Evolutionary conservation across 2,888 invertebrate species (phyloP).

Genomic region (Stegana nigrithorax): DNA sequence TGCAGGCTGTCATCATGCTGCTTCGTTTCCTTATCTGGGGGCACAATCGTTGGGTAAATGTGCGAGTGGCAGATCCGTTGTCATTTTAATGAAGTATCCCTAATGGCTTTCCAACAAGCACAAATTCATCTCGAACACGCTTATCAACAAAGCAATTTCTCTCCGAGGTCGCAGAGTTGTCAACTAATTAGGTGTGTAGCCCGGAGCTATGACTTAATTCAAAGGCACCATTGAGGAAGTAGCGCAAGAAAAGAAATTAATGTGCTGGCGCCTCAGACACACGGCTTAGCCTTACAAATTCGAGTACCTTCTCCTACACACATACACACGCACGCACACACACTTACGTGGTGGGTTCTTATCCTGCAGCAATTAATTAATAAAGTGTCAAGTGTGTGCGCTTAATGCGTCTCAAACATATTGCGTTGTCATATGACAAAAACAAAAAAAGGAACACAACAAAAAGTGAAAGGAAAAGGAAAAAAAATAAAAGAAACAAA

Average conservation of each 20-base stretch:
- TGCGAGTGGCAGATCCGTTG: too few species aligned
- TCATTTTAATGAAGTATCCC: too few species aligned
- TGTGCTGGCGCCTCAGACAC: conserved; percentile 36
- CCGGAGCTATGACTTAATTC: not conserved
- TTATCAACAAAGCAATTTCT: not conserved
- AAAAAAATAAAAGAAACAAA: too few species aligned
- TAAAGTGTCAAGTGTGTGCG: conserved; percentile 43
- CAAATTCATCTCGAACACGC: too few species aligned
- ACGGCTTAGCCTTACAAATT: conserved; percentile 23
- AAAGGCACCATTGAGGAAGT: not conserved
- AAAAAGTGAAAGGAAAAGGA: too few species aligned
- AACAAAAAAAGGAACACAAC: too few species aligned
- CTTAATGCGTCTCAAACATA: conserved; percentile 2
- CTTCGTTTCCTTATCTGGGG: too few species aligned
- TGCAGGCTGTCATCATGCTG: too few species aligned
- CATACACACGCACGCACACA: conserved; percentile 6
- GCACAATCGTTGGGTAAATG: too few species aligned
- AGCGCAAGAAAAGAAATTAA: conserved; percentile 38
- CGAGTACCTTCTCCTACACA: not conserved
- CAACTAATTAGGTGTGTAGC: not conserved
- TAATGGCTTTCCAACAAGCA: too few species aligned
- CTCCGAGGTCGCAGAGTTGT: too few species aligned
- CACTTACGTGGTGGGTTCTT: not conserved
- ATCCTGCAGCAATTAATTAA: conserved; percentile 40
- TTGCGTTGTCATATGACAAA: not conserved